phyloP scores from a whole-genome alignment of 2,888 invertebrate genomes.

The Tipula unca region DNA sequence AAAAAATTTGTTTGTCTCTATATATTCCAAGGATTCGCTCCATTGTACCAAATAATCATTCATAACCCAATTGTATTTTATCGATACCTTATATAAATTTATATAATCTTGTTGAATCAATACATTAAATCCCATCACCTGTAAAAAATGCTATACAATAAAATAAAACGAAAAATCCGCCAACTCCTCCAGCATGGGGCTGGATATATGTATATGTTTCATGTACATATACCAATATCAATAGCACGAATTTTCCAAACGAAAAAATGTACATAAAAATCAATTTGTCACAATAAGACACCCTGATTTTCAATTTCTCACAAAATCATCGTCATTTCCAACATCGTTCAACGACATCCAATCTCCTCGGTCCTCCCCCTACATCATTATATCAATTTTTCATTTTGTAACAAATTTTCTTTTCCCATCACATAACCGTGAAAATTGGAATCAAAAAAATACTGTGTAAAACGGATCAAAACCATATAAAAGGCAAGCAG shows the following conservation, averaged over 20 bases:
- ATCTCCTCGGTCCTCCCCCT: neutral
- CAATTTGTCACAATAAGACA: conserved; percentile 8
- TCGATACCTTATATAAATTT: neutral
- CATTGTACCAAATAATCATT: neutral
- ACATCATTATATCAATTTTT: neutral
- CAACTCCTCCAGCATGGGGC: too few relatives aligned
- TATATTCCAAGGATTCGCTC: neutral
- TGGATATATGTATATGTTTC: too few relatives aligned
- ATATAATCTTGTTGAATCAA: neutral
- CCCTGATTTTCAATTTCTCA: neutral
- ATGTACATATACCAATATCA: neutral
- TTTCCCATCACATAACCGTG: neutral
- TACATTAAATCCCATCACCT: neutral
- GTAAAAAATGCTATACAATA: neutral
- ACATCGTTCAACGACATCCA: neutral
- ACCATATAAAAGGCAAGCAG: neutral
- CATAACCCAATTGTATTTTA: neutral
- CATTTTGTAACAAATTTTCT: neutral
- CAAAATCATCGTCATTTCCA: neutral
- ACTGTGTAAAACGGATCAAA: neutral
- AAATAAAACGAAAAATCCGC: neutral
- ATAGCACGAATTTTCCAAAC: neutral
- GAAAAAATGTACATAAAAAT: neutral
- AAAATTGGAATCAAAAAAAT: neutral
- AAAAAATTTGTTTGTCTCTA: too few relatives aligned